A percentile compares a stretch with the other conserved stretches of the same genome.
Conservation (phyloP, 2,113 vertebrate species). For the Python bivittatus region DNA sequence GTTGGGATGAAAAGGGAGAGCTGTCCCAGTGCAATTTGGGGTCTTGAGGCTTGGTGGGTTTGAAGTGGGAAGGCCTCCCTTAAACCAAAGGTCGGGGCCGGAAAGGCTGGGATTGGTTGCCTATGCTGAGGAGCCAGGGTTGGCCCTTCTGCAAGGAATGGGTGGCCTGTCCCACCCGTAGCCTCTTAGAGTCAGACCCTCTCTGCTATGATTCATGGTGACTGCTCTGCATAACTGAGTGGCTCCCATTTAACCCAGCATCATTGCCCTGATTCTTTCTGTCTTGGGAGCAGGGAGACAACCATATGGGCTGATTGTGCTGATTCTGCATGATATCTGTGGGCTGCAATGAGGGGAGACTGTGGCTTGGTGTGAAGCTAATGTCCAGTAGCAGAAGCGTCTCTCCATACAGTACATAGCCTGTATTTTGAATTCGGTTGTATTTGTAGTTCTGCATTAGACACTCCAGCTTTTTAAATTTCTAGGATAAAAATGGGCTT, state of each 20-base stretch:
- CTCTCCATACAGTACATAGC: rapidly evolving
- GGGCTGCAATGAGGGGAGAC: background rate
- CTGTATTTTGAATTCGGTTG: background rate
- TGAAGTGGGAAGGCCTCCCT: background rate
- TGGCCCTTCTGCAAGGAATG: background rate
- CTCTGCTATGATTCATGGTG: background rate
- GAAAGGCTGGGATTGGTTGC: background rate
- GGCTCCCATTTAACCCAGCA: background rate
- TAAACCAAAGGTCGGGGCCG: background rate
- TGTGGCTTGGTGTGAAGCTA: background rate
- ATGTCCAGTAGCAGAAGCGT: background rate
- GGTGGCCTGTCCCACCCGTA: background rate
- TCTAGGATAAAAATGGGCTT: conserved; percentile 8
- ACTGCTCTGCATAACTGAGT: no score
- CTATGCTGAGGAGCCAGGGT: background rate
- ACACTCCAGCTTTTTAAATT: conserved; percentile 7
- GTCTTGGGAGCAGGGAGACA: background rate
- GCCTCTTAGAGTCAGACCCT: background rate
- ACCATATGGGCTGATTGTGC: background rate
- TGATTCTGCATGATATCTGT: rapidly evolving
- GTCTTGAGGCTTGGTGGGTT: background rate
- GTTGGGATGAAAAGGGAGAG: background rate
- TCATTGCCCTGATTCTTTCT: background rate
- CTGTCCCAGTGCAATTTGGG: background rate
- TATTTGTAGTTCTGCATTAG: conserved; percentile 29